Percentiles rank a stretch among this genome's conserved stretches.
phyloP scores from a whole-genome alignment of 2,888 invertebrate genomes.

The Athalia rosae region DNA sequence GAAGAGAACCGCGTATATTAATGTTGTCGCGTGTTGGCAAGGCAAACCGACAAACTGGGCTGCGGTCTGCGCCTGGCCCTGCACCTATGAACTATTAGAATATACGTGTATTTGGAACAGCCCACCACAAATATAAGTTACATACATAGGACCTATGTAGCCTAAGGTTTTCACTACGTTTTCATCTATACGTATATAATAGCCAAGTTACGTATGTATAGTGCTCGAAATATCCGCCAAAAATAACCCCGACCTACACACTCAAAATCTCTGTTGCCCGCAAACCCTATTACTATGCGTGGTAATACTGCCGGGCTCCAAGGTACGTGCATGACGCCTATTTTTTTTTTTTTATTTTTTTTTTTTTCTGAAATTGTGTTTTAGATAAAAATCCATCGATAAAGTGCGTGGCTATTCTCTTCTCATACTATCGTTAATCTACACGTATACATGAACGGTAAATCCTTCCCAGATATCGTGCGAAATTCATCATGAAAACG shows the following conservation, averaged over 20 bases:
- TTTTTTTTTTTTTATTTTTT: no score
- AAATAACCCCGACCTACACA: conserved; percentile 56
- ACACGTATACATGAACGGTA: no score
- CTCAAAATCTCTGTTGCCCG: conserved; percentile 1
- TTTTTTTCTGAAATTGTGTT: no score
- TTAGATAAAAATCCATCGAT: no score
- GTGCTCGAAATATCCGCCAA: conserved; percentile 51
- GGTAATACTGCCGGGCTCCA: no score
- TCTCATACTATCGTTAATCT: no score
- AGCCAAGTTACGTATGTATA: conserved; percentile 31
- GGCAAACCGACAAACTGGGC: conserved; percentile 40
- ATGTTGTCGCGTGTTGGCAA: conserved; percentile 39
- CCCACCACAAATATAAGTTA: conserved; percentile 6
- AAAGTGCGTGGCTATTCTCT: no score
- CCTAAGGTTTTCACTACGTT: conserved; percentile 53
- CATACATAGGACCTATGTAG: not conserved
- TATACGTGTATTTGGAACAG: conserved; percentile 37
- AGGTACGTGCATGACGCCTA: no score
- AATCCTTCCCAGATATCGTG: no score
- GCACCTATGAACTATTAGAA: conserved; percentile 40
- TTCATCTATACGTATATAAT: conserved; percentile 50
- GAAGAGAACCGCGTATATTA: conserved; percentile 7
- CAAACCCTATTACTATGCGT: not conserved
- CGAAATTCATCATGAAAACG: not conserved
- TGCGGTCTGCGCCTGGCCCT: conserved; percentile 33